Conservation (phyloP, 2,797 vertebrate genomes). For the Psittacula derbiana region DNA sequence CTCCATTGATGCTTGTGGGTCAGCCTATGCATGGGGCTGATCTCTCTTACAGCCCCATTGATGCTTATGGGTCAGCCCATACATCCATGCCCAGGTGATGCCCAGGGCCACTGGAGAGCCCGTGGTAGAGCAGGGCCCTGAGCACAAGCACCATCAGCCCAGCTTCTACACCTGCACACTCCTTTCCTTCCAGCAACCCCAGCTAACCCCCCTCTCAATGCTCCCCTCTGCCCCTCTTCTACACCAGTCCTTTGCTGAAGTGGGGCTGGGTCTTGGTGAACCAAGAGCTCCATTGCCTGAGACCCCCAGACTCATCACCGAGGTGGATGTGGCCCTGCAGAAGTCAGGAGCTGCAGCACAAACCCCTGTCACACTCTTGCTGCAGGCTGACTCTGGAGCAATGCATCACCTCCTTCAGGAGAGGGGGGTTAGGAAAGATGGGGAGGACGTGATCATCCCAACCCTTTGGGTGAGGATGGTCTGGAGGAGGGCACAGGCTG, state of each 20-base stretch:
- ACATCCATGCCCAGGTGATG: background rate
- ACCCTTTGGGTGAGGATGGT: rapidly evolving
- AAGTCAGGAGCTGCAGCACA: background rate
- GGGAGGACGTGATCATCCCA: background rate
- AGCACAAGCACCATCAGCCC: background rate
- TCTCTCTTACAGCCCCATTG: background rate
- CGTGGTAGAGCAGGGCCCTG: background rate
- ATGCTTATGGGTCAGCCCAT: background rate
- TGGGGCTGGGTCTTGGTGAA: rapidly evolving
- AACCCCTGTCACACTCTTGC: rapidly evolving
- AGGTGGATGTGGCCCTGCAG: background rate
- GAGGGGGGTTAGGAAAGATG: background rate
- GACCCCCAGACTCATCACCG: rapidly evolving
- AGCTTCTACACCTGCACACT: rapidly evolving
- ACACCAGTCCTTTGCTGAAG: background rate
- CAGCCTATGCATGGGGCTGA: background rate
- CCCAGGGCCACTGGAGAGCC: background rate
- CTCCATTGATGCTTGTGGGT: background rate
- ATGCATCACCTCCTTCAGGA: background rate
- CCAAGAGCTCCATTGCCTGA: rapidly evolving
- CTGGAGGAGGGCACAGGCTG: rapidly evolving
- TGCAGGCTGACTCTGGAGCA: background rate
- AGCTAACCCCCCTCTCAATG: background rate
- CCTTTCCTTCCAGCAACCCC: background rate
- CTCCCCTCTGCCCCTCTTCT: background rate